phyloP scores from a whole-genome alignment of 2,888 invertebrate genomes.

The Phaedon cochleariae region DNA sequence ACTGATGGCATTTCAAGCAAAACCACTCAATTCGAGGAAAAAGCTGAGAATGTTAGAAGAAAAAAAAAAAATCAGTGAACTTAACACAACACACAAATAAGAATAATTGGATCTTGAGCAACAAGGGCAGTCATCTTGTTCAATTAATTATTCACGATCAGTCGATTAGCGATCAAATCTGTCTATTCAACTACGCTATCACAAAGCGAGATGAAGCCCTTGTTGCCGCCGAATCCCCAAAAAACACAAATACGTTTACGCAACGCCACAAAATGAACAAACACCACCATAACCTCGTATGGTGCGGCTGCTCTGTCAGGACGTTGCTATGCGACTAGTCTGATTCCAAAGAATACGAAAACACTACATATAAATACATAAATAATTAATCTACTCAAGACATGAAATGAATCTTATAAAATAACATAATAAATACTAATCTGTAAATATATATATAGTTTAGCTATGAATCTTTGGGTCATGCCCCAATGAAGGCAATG shows the following conservation, averaged over 20 bases:
- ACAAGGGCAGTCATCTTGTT: slow-evolving; percentile 42
- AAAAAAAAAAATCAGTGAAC: slow-evolving; percentile 50
- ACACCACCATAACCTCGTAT: slow-evolving; percentile 36
- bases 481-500: slow-evolving; percentile 52
- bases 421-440: slow-evolving; percentile 47
- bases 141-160: slow-evolving; percentile 44
- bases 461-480: slow-evolving; percentile 53
- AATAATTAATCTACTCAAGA: slow-evolving; percentile 50
- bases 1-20: slow-evolving; percentile 57
- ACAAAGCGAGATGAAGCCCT: slow-evolving; percentile 49
- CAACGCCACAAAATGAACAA: slow-evolving; percentile 51
- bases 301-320: slow-evolving; percentile 28
- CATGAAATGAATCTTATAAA: slow-evolving; percentile 42
- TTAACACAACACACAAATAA: slow-evolving; percentile 60
- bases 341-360: slow-evolving; percentile 56
- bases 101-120: slow-evolving; percentile 47
- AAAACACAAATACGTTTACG: slow-evolving; percentile 51
- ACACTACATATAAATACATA: slow-evolving; percentile 60
- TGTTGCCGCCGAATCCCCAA: slow-evolving; percentile 44
- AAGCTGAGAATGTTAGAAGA: slow-evolving; percentile 56
- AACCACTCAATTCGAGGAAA: slow-evolving; percentile 57
- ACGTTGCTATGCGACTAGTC: slow-evolving; percentile 58
- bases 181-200: slow-evolving; percentile 47
- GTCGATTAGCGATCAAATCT: slow-evolving; percentile 42
- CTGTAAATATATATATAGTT: slow-evolving; percentile 43